Evolutionary conservation across 2,888 invertebrate genomes (phyloP).

Genomic region (Leptura quadrifasciata): DNA sequence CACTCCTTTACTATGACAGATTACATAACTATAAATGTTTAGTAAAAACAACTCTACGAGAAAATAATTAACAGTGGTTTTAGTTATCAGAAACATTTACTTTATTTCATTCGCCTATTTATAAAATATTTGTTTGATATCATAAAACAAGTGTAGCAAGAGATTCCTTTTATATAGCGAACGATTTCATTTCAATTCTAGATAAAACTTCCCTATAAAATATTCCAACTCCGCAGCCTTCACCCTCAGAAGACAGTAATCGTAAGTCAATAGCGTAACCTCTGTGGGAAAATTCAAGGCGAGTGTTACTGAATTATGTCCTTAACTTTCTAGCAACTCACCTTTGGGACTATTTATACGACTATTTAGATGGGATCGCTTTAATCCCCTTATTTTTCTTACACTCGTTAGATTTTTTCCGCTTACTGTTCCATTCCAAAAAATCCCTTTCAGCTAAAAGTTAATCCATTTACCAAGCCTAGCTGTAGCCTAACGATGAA

Average conservation of each 20-base stretch:
- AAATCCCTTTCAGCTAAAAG: no score
- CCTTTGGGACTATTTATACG: background rate
- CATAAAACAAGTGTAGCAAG: background rate
- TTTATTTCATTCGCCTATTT: no score
- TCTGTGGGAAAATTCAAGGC: slow-evolving; percentile 19
- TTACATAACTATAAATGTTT: no score
- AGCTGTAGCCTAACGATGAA: no score
- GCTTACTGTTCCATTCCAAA: no score
- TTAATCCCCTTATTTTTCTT: background rate
- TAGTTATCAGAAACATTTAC: no score
- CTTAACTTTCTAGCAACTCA: slow-evolving; percentile 3
- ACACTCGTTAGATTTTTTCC: background rate
- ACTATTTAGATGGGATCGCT: background rate
- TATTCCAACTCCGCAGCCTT: slow-evolving; percentile 4
- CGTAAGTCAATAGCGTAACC: slow-evolving; percentile 28
- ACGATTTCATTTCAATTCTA: background rate
- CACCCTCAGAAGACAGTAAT: slow-evolving; percentile 9
- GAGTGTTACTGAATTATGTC: slow-evolving; percentile 23
- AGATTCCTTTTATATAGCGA: background rate
- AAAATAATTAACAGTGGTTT: no score
- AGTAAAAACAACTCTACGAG: no score
- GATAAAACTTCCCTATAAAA: background rate
- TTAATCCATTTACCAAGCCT: no score
- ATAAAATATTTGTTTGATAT: no score
- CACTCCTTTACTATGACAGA: no score